Evolutionary conservation across 2,113 vertebrate species (phyloP), one percentile per base, ranked within the genome.

Genomic region (Oncorhynchus tshawytscha): DNA sequence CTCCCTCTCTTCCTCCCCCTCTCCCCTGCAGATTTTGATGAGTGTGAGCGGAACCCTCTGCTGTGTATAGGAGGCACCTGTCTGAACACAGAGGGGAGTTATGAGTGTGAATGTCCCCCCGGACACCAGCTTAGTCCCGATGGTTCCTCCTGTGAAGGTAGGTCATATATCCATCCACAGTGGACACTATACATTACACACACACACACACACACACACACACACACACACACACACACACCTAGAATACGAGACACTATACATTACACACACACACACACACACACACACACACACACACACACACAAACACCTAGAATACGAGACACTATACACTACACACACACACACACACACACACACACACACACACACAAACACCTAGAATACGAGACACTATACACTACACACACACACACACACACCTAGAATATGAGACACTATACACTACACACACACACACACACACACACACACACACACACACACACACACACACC

Each of bases 11-110:
- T 70, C 31, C 60, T 2, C 0, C 62, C 13, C 57, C 39, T 45
- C 0, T 67, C 39, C 66, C 24, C 31, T 76, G 16, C 85, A 98
- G 97, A 99, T 24, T 92, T 99, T 51, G 95, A 98, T 0, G 96
- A 99, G 84, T 99, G 97, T 12, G 95, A 95, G 76, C 87, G 90
- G 31, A 95, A 98, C 86, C 95, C 96, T 0, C 88, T 95, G 86
- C 85, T 97, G 78, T 99, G 96, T 84, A 94, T 91, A 0, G 96
- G 95, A 1, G 97, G 97, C 51, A 93, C 87, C 73, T 99, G 97
- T 79, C 78, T 94, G 76, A 99, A 99, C 93, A 97, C 94, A 0
- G 96, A 98, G 0, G 96, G 97, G 67, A 97, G 96, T 82, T 99
- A 94, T 15, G 91, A 94, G 75, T 99, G 97, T 74, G 95, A 94